Evolutionary conservation across 1,140 invertebrate genomes (phyloP).

Genomic region (Hetaerina americana): DNA sequence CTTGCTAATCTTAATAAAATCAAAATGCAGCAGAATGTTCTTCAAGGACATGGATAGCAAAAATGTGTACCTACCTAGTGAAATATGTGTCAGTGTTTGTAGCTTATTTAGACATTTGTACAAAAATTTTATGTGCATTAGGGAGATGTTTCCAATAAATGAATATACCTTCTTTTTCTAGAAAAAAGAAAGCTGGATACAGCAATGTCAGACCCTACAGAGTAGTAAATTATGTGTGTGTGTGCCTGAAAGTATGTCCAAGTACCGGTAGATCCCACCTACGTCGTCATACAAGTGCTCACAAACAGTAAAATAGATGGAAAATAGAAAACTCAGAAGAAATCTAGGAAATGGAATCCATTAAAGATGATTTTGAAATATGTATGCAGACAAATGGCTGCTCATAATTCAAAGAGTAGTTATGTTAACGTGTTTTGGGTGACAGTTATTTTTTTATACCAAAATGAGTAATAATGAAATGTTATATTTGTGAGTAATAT

Average conservation of each 20-base stretch:
- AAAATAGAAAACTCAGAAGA: not conserved
- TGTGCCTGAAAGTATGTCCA: not conserved
- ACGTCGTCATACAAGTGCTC: not conserved
- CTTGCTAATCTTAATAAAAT: not conserved
- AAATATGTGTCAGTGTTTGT: not conserved
- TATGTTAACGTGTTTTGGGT: not conserved
- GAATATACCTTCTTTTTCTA: no score
- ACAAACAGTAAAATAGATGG: not conserved
- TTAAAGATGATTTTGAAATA: not conserved
- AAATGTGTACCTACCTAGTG: not conserved
- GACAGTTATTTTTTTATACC: not conserved
- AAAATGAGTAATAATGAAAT: not conserved
- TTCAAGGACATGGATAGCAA: not conserved
- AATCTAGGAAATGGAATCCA: not conserved
- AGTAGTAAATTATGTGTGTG: not conserved
- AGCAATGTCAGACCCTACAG: not conserved
- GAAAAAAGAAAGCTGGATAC: not conserved
- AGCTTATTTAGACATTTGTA: not conserved
- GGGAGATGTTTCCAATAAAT: no score
- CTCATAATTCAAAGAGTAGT: not conserved
- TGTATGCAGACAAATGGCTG: not conserved
- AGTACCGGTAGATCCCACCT: not conserved
- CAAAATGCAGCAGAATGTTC: not conserved
- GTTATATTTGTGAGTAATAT: not conserved
- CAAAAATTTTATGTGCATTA: not conserved